Percentiles rank a stretch among this genome's conserved stretches.
Conservation (phyloP, 2,797 vertebrate species). For the Myiotriccus ornatus region DNA sequence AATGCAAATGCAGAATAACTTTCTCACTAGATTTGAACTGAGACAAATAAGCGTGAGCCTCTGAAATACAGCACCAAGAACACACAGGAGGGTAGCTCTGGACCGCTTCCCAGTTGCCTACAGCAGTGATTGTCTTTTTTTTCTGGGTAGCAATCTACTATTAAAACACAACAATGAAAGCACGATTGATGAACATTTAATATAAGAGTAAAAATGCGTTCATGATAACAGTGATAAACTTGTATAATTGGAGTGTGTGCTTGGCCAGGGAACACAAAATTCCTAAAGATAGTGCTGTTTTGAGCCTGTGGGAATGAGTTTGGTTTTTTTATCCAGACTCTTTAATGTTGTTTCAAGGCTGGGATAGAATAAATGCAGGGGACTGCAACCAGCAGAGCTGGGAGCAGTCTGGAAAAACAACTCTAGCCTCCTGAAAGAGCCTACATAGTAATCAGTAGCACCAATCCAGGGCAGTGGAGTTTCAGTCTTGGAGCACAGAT, state of each 20-base stretch:
- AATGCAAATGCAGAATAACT: conserved; percentile 8
- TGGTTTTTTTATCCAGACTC: background rate
- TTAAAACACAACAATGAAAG: conserved; percentile 38
- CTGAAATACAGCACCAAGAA: conserved; percentile 20
- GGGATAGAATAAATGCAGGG: background rate
- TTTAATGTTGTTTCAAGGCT: conserved; percentile 18
- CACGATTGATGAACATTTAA: background rate
- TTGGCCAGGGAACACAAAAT: conserved; percentile 31
- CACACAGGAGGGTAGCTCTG: conserved; percentile 47
- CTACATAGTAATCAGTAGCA: background rate
- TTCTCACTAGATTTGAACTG: conserved; percentile 15
- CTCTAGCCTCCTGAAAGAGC: background rate
- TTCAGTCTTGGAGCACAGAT: background rate
- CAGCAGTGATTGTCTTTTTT: conserved; percentile 14
- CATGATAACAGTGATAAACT: conserved; percentile 14
- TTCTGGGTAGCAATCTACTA: conserved; percentile 41
- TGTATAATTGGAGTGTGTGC: background rate
- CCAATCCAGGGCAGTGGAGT: background rate
- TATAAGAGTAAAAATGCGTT: background rate
- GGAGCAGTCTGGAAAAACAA: background rate
- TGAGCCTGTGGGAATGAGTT: background rate
- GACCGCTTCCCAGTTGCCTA: conserved; percentile 44
- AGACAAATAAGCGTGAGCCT: background rate
- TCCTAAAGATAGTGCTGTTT: background rate
- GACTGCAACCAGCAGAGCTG: background rate